Conservation (phyloP, 2,113 vertebrate species). For the Isurus oxyrinchus region DNA sequence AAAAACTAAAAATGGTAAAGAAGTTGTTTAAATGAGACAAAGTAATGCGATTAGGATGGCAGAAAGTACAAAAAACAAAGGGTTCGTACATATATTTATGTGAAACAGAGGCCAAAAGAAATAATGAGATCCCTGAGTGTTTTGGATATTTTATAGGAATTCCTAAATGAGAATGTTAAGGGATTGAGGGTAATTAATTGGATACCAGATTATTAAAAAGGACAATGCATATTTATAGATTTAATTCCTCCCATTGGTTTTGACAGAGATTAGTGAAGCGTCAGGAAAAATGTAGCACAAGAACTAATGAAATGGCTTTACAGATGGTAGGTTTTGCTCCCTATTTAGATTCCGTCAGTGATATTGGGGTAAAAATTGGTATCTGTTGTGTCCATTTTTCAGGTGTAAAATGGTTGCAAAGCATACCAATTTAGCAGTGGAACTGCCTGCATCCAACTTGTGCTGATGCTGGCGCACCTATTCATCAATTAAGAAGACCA, state of each 20-base stretch:
- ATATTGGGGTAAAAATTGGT: neutral
- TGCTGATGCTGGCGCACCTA: neutral
- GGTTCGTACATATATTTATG: neutral
- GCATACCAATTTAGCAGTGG: neutral
- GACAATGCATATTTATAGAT: neutral
- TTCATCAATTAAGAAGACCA: neutral
- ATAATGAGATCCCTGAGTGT: neutral
- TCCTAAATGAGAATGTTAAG: neutral
- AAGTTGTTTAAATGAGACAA: neutral
- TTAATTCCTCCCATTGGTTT: neutral
- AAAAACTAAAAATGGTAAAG: neutral
- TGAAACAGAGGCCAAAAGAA: neutral
- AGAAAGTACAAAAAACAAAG: neutral
- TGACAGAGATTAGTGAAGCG: neutral
- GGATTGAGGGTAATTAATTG: neutral
- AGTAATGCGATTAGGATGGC: neutral
- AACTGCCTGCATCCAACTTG: neutral
- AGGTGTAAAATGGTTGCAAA: neutral
- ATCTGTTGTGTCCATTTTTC: neutral
- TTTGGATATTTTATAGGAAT: neutral
- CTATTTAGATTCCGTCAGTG: neutral
- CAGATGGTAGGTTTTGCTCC: neutral
- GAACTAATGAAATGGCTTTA: neutral
- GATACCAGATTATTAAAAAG: neutral
- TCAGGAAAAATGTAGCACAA: neutral